Base-by-base conservation (phyloP, 2,888 invertebrate species). In the Pseudococcus longispinus region DNA sequence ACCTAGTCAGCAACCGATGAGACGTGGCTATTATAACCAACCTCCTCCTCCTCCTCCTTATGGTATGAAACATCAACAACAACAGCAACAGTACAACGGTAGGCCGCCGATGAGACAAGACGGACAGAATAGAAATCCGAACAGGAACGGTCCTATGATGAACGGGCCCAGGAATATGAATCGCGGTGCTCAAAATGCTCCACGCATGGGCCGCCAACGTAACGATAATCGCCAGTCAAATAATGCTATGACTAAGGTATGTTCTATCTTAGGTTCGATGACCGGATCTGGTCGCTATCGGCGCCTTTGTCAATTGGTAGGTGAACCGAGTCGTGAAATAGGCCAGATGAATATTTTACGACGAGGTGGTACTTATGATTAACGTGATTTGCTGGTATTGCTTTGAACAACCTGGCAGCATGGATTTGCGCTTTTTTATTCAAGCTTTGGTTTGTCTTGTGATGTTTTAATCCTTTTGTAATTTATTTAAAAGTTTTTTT, bases 151-250 rank as follows among this genome's bases (percentile, higher is more conserved):
- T 29, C 85, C 42, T 0, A n/a, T 46, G 74, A 42, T 32, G 32
- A 42, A 87, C 20, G 70, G 80, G 2, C 55, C 87, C 18, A 77
- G 55, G 23, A 80, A 70, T 51, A 87, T 82, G 55, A 87, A 82
- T 20, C 80, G 87, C 1, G 60, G 83, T 13, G 60, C 60, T 32
- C 83, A 42, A 65, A 87, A 82, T 44, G 29, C 5, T 3, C 51
- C 23, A n/a, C 83, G 83, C 29, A 83, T 83, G 83, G 20, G 32
- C 23, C 51, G 55, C 18, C 44, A 55, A 55, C 83, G 51, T 32
- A 13, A 9, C 15, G 82, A 46, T 46, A 82, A 32, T 82, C 82
- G 82, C 1, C 32, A 23, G 23, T 55, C 51, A 23, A 60, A 60
- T 65, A 26, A 65, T 15, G 6, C 70, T 29, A 70, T 29, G 70